Percentiles rank a stretch among this genome's conserved stretches.
These are phyloP conservation scores for Danio rerio DNA, from an alignment of 2,113 vertebrate genomes.

Conservation along the genomic window DNA sequence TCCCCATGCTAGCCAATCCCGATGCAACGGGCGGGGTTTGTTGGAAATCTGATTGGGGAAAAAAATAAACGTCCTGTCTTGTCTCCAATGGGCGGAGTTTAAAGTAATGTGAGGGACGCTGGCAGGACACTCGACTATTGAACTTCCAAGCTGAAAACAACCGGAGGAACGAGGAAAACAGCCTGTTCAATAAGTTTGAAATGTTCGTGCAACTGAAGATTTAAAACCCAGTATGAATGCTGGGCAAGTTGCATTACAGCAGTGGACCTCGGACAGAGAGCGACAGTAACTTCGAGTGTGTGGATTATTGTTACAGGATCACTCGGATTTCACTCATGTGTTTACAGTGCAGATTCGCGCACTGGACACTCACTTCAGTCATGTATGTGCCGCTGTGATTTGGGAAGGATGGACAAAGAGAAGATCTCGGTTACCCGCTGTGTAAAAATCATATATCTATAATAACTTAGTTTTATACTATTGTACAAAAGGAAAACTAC, in stretches of 20 bases:
- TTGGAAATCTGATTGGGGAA: not conserved
- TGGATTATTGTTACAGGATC: conserved; percentile 20
- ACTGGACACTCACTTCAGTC: not conserved
- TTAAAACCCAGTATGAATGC: not conserved
- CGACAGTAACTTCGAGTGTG: not conserved
- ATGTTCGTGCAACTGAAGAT: not conserved
- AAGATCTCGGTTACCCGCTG: not conserved
- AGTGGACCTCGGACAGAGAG: not conserved
- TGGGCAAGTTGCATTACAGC: conserved; percentile 3
- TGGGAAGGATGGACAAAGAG: conserved; percentile 45
- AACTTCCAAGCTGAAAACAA: conserved; percentile 50
- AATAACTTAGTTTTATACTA: conserved; percentile 6
- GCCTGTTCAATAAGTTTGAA: not conserved
- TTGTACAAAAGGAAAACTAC: not conserved
- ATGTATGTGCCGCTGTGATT: not conserved
- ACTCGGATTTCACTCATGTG: not conserved
- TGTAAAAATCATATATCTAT: conserved; percentile 22
- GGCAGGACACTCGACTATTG: not conserved
- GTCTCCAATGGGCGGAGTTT: conserved; percentile 52
- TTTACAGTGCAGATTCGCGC: not conserved
- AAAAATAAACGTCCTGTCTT: not conserved
- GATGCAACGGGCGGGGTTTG: not conserved
- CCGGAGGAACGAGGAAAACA: not conserved
- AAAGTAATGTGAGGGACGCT: conserved; percentile 10
- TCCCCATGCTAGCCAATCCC: not conserved